A percentile compares a stretch with the other conserved stretches of the same genome.
phyloP scores from a whole-genome alignment of 2,797 vertebrate species.

The Cheirogaleus major region DNA sequence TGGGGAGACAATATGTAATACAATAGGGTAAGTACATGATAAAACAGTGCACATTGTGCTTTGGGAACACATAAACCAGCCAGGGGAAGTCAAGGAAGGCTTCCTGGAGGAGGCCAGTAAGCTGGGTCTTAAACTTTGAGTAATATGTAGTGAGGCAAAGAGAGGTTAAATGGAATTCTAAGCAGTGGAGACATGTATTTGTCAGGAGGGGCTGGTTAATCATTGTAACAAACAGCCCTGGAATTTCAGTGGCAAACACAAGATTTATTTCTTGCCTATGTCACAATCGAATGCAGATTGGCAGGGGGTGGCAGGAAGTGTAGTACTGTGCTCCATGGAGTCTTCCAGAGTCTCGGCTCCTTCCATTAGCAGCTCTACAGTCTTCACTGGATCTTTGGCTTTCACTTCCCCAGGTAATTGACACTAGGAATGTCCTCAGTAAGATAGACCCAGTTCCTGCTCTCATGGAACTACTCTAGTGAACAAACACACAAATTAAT shows the following conservation, averaged over 20 bases:
- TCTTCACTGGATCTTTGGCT: neutral
- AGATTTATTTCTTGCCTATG: neutral
- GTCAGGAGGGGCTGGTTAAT: neutral
- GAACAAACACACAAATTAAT: neutral
- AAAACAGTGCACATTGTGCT: neutral
- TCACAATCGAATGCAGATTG: neutral
- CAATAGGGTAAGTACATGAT: neutral
- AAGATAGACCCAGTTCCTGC: neutral
- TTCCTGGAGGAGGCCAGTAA: neutral
- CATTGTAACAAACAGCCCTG: neutral
- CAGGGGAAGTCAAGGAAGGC: neutral
- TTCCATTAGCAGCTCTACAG: neutral
- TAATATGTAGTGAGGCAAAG: neutral
- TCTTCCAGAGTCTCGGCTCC: neutral
- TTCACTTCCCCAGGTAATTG: neutral
- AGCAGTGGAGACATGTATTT: neutral
- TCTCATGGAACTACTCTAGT: neutral
- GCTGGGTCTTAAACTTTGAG: neutral
- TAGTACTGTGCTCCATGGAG: neutral
- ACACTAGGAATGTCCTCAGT: neutral
- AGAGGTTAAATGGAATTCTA: neutral
- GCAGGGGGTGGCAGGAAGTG: neutral
- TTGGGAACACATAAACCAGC: neutral
- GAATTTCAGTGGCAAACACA: neutral
- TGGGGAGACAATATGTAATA: neutral